Evolutionary conservation across 2,888 invertebrate genomes (phyloP), one percentile per base, ranked within the genome.

Genomic region (Synanthedon andrenaeformis): DNA sequence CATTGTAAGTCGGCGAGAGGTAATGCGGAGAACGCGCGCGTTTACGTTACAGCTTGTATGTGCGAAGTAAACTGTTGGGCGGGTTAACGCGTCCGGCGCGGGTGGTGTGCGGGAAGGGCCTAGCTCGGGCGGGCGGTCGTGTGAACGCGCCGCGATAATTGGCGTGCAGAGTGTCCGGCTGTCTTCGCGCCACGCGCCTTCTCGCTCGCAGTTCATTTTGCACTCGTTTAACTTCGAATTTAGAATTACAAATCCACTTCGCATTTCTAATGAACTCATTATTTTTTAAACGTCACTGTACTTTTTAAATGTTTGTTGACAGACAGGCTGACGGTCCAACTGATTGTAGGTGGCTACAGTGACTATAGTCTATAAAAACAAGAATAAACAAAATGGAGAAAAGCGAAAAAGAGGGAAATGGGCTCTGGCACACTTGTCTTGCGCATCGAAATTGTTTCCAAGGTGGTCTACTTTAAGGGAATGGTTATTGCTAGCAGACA

Each of bases 131-230:
- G 66, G 65, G 65, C 65, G 70, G 73, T 67, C 81, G 82, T 81
- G 83, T 82, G 82, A 82, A 81, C 78, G 78, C 72, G 72, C 71
- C 73, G 78, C 77, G 82, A 76, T 85, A 84, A 86, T 85, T 84
- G 83, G 82, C 80, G 76, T 71, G 76, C 76, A 65, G 81, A 76
- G 74, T 73, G 80, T 74, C 76, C 81, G 75, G 65, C 76, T 77
- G 82, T 79, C 79, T 79, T 76, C 76, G 70, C 65, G 77, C 79
- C 80, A 79, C 79, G 81, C 74, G 82, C 79, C 79, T 69, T 72
- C 35, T 35, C 71, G 69, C 65, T 60, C 63, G 65, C 58, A 59
- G 67, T 64, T 66, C 72, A 65, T 72, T 72, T 72, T 67, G 61
- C 62, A 59, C 58, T 69, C 68, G 72, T 71, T 73, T 70, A 62